Conservation (phyloP, 2,113 vertebrate species). For the Loxodonta africana region DNA sequence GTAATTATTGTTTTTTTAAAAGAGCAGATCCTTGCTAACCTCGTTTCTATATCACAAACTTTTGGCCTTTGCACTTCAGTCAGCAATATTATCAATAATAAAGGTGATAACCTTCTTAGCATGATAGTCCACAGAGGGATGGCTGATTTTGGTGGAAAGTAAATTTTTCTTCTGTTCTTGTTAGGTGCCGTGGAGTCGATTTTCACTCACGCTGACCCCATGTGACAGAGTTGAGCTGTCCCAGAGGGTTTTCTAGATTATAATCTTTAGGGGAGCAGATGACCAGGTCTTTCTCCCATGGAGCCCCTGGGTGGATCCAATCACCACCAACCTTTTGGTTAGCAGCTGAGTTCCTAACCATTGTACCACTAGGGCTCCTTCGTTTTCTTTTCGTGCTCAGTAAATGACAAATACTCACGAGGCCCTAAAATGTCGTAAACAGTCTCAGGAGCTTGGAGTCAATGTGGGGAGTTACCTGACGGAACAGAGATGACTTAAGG, state of each 20-base stretch:
- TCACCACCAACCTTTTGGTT: not conserved
- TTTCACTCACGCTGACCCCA: no score
- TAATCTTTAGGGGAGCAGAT: not conserved
- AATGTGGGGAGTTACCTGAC: not conserved
- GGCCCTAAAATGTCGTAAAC: not conserved
- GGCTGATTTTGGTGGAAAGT: not conserved
- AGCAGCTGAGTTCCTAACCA: not conserved
- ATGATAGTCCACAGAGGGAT: not conserved
- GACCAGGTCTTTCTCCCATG: not conserved
- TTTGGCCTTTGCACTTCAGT: not conserved
- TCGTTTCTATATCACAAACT: not conserved
- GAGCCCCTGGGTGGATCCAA: not conserved
- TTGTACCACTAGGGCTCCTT: not conserved
- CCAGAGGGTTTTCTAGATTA: not conserved
- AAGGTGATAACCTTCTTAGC: not conserved
- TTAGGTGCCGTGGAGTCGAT: no score
- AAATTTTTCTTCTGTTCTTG: not conserved
- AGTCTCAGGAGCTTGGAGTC: not conserved
- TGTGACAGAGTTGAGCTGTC: no score
- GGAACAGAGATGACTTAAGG: not conserved
- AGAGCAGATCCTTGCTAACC: not conserved
- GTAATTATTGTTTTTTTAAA: not conserved
- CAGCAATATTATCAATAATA: not conserved
- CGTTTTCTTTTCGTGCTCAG: not conserved
- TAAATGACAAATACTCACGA: not conserved